Evolutionary conservation across 2,797 vertebrate species (phyloP), one percentile per base, ranked within the genome.

Genomic region (Eulemur rubriventer): DNA sequence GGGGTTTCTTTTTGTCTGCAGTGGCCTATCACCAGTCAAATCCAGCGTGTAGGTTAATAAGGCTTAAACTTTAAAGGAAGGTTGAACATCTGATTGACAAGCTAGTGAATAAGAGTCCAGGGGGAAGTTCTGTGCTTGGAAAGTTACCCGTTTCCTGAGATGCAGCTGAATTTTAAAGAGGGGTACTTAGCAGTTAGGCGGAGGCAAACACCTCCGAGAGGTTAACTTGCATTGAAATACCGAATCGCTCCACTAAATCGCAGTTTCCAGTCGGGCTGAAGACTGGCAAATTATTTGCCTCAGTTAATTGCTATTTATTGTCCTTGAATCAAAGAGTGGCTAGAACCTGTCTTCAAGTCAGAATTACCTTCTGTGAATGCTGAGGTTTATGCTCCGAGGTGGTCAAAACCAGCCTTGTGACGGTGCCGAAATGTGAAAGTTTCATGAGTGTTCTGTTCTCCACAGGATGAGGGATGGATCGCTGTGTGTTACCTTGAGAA

Each of bases 1-100:
- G 98, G 98, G 98, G 96, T 97, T 98, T 98, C 97, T 97, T 98
- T 99, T 99, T 99, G 99, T 99, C 98, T 97, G 96, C 97, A 86
- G 96, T 98, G 98, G 98, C 98, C 99, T 98, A 98, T 99, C 98
- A 98, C 98, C 99, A 98, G 99, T 98, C 98, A 98, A 98, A 99
- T 98, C 98, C 99, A 99, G 98, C 98, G 98, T 98, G 98, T 98
- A 99, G 99, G 99, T 99, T 99, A 99, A 99, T 99, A 99, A 99
- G 99, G 98, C 99, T 99, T 99, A 99, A 99, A 99, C 98, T 99
- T 99, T 98, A 99, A 99, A 99, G 99, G 98, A 98, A 98, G 69
- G 97, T 98, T 98, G 98, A 98, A 98, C 98, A 98, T 98, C 98
- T 99, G 99, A 99, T 99, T 99, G 99, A 99, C 99, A 99, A 98